Evolutionary conservation across 2,113 vertebrate species (phyloP), one percentile per base, ranked within the genome.

Genomic region (Pteropus alecto): DNA sequence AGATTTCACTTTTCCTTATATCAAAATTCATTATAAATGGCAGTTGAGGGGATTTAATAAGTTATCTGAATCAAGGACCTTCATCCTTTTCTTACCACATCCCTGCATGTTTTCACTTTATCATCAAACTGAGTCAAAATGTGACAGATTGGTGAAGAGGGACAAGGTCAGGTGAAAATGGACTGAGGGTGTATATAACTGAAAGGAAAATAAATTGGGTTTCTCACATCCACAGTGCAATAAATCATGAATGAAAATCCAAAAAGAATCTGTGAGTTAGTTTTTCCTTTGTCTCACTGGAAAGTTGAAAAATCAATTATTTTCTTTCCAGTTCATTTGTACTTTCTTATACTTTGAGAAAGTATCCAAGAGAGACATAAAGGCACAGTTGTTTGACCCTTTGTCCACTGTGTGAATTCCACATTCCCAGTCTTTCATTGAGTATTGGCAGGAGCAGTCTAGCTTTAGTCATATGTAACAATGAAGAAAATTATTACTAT

Each of bases 181-280:
- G 21, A 86, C 26, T 86, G 85, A 51, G 10, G 35, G 19, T 92
- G 1, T 71, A 38, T 28, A 2, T 63, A 87, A 84, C 30, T 77
- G 58, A 87, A 65, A 95, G 81, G 24, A 91, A 78, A 93, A 93
- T 87, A 79, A 89, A 92, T 92, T 94, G 22, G 3, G 35, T 91
- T 94, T 61, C 35, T 96, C 68, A 93, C 33, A 93, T 54, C 28
- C 71, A 84, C 48, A 77, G 38, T 88, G 46, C 26, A 51, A 85
- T 67, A 78, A 89, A 77, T 46, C 22, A 91, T 63, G 33, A 73
- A 82, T 41, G 22, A 82, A 93, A 63, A 70, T 61, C 21, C 19
- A 30, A 91, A 60, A 87, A 12, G 5, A 26, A 28, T 43, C 12
- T 93, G n/a, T n/a, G n/a, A 93, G 28, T 84, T 54, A 84, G 28